Evolutionary conservation across 2,797 vertebrate genomes (phyloP).

Genomic region (Phrynocephalus forsythii): DNA sequence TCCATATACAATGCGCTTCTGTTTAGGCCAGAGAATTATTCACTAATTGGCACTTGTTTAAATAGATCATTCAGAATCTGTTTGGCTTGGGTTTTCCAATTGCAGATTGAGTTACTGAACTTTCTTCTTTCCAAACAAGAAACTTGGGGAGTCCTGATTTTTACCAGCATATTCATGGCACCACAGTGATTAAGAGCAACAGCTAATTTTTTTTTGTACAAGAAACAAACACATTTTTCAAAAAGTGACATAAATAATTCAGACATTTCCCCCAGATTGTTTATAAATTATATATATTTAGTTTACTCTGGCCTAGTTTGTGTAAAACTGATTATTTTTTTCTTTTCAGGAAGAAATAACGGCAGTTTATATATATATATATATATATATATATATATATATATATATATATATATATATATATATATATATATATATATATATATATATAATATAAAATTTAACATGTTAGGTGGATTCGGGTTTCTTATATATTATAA

Average conservation of each 20-base stretch:
- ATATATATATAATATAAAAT: constrained; percentile 64
- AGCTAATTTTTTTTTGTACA: constrained; percentile 78
- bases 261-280: constrained; percentile 79
- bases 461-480: too few species aligned
- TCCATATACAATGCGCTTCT: constrained; percentile 86
- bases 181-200: constrained; percentile 80
- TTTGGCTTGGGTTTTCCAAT: constrained; percentile 79
- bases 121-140: constrained; percentile 71
- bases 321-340: constrained; percentile 68
- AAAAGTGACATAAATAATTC: constrained; percentile 82
- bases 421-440: constrained; percentile 34
- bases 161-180: constrained; percentile 77
- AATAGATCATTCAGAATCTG: constrained; percentile 84
- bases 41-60: constrained; percentile 94
- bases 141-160: constrained; percentile 79
- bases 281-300: constrained; percentile 86
- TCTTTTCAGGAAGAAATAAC: constrained; percentile 56
- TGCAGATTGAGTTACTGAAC: constrained; percentile 79
- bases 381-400: too few species aligned
- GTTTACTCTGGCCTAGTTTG: constrained; percentile 83
- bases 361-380: constrained; percentile 56
- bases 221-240: constrained; percentile 83
- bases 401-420: not conserved
- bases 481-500: too few species aligned
- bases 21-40: constrained; percentile 89